These are phyloP conservation scores for Pipistrellus nathusii DNA, from an alignment of 2,797 vertebrate species.

Conservation along the genomic window DNA sequence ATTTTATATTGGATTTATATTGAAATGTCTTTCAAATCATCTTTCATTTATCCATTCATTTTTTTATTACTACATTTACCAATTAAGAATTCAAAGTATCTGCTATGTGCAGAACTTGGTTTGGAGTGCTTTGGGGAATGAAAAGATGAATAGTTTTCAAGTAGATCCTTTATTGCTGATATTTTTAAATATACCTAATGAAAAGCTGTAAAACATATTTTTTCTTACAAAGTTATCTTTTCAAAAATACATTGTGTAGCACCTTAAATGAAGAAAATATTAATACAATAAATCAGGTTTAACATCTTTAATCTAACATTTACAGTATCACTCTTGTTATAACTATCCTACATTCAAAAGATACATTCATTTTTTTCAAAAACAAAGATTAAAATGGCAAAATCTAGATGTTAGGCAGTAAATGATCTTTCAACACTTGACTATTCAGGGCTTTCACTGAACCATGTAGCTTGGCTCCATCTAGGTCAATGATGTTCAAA, in stretches of 20 bases:
- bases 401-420: not conserved
- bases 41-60: constrained; percentile 32
- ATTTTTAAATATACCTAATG: constrained; percentile 51
- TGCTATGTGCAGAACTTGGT: not conserved
- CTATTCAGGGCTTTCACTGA: not conserved
- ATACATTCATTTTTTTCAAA: not conserved
- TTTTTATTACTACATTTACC: constrained; percentile 29
- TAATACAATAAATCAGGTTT: constrained; percentile 47
- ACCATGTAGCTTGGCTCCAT: not conserved
- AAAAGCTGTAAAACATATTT: constrained; percentile 43
- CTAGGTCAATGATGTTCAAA: not conserved
- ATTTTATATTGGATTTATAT: constrained; percentile 41
- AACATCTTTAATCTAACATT: constrained; percentile 28
- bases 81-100: not conserved
- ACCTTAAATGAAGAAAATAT: constrained; percentile 20
- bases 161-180: constrained; percentile 12
- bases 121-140: constrained; percentile 3
- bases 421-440: not conserved
- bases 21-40: not conserved
- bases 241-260: not conserved
- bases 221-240: not conserved
- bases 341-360: constrained; percentile 10
- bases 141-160: constrained; percentile 34
- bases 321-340: not conserved
- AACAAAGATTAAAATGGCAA: not conserved